Evolutionary conservation across 2,113 vertebrate species (phyloP).

Genomic region (Pteruthius melanotis): DNA sequence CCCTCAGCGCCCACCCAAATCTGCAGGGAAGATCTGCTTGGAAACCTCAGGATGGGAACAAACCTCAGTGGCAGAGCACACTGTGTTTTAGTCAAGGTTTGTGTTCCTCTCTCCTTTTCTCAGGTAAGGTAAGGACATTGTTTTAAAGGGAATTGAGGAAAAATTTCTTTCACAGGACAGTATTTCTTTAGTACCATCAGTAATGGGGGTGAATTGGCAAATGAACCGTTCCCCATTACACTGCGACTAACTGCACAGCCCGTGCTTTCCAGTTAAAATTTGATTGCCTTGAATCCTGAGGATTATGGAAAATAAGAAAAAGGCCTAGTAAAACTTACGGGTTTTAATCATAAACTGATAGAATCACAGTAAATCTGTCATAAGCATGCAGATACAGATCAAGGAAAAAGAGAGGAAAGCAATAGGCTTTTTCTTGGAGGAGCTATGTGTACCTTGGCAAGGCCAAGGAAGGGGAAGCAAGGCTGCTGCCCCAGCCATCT

Average conservation of each 20-base stretch:
- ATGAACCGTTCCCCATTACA: background rate
- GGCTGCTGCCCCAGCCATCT: background rate
- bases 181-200: slow-evolving; percentile 54
- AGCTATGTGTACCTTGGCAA: background rate
- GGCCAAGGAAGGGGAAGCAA: background rate
- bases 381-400: background rate
- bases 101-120: background rate
- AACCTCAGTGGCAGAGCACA: background rate
- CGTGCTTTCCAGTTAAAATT: slow-evolving; percentile 25
- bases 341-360: slow-evolving; percentile 54
- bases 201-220: slow-evolving; percentile 21
- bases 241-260: background rate
- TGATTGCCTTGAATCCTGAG: slow-evolving; percentile 44
- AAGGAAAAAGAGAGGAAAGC: background rate
- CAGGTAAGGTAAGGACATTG: background rate
- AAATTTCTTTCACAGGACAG: background rate
- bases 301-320: slow-evolving; percentile 54
- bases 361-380: slow-evolving; percentile 49
- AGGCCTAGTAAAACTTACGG: slow-evolving; percentile 49
- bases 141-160: slow-evolving; percentile 22
- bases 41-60: background rate
- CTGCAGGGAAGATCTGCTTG: background rate
- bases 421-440: background rate
- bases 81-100: background rate
- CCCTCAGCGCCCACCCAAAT: background rate